Evolutionary conservation across 1,140 invertebrate genomes (phyloP).

Genomic region (Lasaia peninsularis): DNA sequence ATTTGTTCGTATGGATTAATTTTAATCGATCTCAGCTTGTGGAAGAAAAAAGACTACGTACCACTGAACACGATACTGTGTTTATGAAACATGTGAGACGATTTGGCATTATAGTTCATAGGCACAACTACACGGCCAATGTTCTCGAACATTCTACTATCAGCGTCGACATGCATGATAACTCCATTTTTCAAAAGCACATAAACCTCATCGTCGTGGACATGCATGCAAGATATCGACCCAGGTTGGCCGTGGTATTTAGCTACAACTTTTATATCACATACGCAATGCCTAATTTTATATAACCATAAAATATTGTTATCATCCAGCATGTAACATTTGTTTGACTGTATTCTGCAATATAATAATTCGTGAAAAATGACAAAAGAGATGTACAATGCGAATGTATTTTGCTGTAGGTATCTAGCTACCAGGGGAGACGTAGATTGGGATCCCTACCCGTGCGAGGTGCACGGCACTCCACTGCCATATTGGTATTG

Average conservation of each 20-base stretch:
- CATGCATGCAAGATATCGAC: conserved; percentile 17
- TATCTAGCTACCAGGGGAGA: too few species aligned
- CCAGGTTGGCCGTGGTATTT: conserved; percentile 17
- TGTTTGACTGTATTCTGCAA: conserved; percentile 26
- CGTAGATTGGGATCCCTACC: too few species aligned
- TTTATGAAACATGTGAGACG: conserved; percentile 26
- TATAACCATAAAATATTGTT: conserved; percentile 20
- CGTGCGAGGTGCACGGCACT: too few species aligned
- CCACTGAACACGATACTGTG: conserved; percentile 24
- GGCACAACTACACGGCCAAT: conserved; percentile 15
- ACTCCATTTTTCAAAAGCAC: conserved; percentile 22
- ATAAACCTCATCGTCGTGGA: conserved; percentile 25
- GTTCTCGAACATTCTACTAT: conserved; percentile 17
- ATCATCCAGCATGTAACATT: conserved; percentile 26
- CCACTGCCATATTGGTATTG: too few species aligned
- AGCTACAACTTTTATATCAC: conserved; percentile 12
- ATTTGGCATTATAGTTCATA: background rate
- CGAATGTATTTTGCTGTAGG: too few species aligned
- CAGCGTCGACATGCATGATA: conserved; percentile 17
- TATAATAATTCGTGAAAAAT: background rate
- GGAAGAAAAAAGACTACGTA: conserved; percentile 16
- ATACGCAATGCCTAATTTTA: conserved; percentile 11
- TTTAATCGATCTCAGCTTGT: too few species aligned
- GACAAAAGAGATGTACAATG: too few species aligned
- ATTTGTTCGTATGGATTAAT: too few species aligned